Percentiles rank a stretch among this genome's conserved stretches.
Conservation (phyloP, 1,140 invertebrate genomes). For the Drosophila pachea region DNA sequence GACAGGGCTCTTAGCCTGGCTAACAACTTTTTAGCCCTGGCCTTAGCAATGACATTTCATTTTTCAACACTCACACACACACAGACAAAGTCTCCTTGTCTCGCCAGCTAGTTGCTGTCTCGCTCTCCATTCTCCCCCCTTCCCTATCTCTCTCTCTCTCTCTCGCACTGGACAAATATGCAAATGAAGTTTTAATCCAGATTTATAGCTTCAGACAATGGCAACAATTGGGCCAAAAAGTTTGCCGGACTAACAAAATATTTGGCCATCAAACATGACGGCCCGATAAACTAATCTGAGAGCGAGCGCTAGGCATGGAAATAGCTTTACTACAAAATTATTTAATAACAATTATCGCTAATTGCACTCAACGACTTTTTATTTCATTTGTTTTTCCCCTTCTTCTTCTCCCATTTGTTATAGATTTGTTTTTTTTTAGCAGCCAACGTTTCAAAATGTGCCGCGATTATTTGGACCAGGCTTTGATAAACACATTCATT, state of each 20-base stretch:
- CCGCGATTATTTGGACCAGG: slow-evolving; percentile 8
- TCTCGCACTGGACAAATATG: slow-evolving; percentile 28
- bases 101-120: slow-evolving; percentile 7
- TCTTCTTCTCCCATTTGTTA: slow-evolving; percentile 7
- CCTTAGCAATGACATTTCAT: slow-evolving; percentile 65
- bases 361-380: slow-evolving; percentile 16
- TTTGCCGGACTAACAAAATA: slow-evolving; percentile 16
- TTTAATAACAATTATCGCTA: slow-evolving; percentile 41
- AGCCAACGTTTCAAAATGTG: too few relatives aligned
- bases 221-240: slow-evolving; percentile 43
- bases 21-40: slow-evolving; percentile 56
- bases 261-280: slow-evolving; percentile 14
- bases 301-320: not conserved
- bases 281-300: slow-evolving; percentile 7
- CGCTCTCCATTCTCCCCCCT: not conserved
- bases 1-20: slow-evolving; percentile 38
- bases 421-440: slow-evolving; percentile 6
- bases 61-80: slow-evolving; percentile 47
- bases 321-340: slow-evolving; percentile 9
- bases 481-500: slow-evolving; percentile 10
- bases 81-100: slow-evolving; percentile 7
- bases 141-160: not conserved
- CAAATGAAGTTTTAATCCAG: slow-evolving; percentile 68
- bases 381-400: slow-evolving; percentile 6
- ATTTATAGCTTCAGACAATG: slow-evolving; percentile 53